Evolutionary conservation across 1,140 invertebrate genomes (phyloP).

Genomic region (Copidosoma floridanum): DNA sequence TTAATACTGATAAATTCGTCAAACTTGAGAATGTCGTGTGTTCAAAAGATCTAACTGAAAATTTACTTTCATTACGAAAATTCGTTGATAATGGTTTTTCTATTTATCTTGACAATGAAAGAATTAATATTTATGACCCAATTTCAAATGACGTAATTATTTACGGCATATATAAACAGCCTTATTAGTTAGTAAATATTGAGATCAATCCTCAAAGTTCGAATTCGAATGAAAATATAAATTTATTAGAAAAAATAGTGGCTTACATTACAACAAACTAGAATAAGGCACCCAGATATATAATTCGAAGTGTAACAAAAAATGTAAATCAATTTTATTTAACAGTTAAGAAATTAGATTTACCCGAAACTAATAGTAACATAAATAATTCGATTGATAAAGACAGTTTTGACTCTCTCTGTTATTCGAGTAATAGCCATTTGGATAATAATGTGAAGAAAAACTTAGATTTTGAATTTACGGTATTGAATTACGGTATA

Average conservation of each 20-base stretch:
- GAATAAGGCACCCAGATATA: not conserved
- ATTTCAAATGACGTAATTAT: not conserved
- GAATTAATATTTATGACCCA: not conserved
- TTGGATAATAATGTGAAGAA: constrained; percentile 7
- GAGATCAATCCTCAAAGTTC: constrained; percentile 20
- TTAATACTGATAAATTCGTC: constrained; percentile 1
- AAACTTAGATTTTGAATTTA: no score
- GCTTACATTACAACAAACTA: not conserved
- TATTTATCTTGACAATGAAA: not conserved
- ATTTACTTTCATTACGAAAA: constrained; percentile 29
- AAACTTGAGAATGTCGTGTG: constrained; percentile 9
- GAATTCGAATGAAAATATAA: constrained; percentile 8
- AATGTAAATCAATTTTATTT: no score
- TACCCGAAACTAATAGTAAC: no score
- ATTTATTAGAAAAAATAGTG: not conserved
- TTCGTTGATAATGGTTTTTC: constrained; percentile 21
- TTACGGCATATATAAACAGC: not conserved
- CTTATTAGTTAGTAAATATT: constrained; percentile 1
- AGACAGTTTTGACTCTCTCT: not conserved
- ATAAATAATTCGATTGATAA: no score
- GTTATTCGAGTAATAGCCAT: not conserved
- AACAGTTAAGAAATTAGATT: no score
- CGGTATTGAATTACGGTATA: constrained; percentile 25
- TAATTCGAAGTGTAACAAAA: not conserved
- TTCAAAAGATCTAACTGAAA: no score